phyloP scores from a whole-genome alignment of 2,888 invertebrate species.

The Entomobrya proxima region DNA sequence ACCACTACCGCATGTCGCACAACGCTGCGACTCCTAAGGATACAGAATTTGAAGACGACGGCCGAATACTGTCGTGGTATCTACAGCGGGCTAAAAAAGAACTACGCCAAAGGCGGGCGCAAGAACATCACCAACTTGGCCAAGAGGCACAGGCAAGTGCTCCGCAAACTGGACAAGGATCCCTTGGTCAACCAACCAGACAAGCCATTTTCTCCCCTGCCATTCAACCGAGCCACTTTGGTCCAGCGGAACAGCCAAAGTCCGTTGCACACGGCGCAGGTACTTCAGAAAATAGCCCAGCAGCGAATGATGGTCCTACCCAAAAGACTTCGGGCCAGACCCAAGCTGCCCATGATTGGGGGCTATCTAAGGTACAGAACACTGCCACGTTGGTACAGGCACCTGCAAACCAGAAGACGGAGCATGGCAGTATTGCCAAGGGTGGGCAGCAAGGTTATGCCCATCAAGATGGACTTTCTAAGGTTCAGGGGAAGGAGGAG shows the following conservation, averaged over 20 bases:
- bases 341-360: constrained; percentile 21
- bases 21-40: constrained; percentile 60
- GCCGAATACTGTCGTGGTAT: constrained; percentile 67
- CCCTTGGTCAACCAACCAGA: constrained; percentile 17
- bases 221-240: constrained; percentile 51
- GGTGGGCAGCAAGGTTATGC: constrained; percentile 26
- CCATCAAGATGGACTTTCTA: constrained; percentile 44
- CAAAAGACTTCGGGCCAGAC: background rate
- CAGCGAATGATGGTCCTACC: background rate
- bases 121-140: constrained; percentile 13
- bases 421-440: constrained; percentile 38
- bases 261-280: constrained; percentile 49
- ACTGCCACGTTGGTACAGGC: constrained; percentile 55
- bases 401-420: constrained; percentile 32
- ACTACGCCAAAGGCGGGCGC: constrained; percentile 47
- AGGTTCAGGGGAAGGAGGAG: background rate
- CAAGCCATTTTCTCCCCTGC: background rate
- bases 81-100: constrained; percentile 69
- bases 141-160: background rate
- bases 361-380: constrained; percentile 35
- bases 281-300: constrained; percentile 5
- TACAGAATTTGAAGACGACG: constrained; percentile 67
- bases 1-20: constrained; percentile 61
- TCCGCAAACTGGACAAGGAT: constrained; percentile 27
- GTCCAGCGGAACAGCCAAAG: constrained; percentile 34